Evolutionary conservation across 1,140 invertebrate genomes (phyloP).

Genomic region (Drosophila pallidifrons): DNA sequence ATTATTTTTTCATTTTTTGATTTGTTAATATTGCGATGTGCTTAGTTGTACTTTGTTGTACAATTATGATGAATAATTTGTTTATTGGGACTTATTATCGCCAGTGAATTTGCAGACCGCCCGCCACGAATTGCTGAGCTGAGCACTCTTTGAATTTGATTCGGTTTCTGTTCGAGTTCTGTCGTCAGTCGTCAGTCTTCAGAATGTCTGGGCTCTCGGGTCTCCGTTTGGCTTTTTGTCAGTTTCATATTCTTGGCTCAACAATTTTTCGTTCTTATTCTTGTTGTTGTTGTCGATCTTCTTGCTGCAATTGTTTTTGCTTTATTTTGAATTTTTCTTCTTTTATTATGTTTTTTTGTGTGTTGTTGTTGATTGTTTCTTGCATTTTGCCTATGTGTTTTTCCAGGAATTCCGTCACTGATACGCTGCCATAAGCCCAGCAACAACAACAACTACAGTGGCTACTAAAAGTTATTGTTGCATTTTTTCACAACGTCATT

Average conservation of each 20-base stretch:
- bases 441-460: constrained; percentile 18
- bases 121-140: constrained; percentile 46
- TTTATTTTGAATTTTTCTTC: constrained; percentile 36
- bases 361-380: constrained; percentile 37
- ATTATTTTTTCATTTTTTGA: too few species aligned
- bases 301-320: constrained; percentile 44
- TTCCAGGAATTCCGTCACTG: constrained; percentile 81
- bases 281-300: constrained; percentile 22
- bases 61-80: constrained; percentile 19
- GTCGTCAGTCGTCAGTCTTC: background rate
- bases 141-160: constrained; percentile 17
- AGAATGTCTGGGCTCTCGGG: background rate
- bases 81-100: constrained; percentile 10
- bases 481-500: constrained; percentile 81
- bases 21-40: background rate
- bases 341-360: constrained; percentile 33
- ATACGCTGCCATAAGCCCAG: constrained; percentile 57
- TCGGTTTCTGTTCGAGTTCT: constrained; percentile 12
- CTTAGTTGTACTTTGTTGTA: constrained; percentile 2
- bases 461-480: constrained; percentile 61
- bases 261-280: constrained; percentile 38
- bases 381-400: constrained; percentile 73
- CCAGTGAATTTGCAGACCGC: constrained; percentile 9
- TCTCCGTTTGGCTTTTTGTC: constrained; percentile 11
- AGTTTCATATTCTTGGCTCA: constrained; percentile 57